Base-by-base conservation (phyloP, 30 jellyfish, hydroid and myxozoan genomes). In the Aurelia aurita complex sp. Pacific region DNA sequence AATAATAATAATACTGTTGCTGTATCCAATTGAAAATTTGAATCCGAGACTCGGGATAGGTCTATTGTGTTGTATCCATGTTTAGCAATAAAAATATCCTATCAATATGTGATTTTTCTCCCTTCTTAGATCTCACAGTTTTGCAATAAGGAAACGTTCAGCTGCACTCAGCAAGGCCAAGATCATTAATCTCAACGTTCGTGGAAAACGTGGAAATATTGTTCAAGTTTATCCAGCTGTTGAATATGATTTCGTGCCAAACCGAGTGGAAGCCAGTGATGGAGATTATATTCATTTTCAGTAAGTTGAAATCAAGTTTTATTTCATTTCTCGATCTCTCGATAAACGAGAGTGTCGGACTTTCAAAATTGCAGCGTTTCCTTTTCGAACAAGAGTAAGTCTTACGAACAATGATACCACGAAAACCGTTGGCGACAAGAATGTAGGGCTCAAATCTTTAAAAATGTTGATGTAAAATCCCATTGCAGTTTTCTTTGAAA, bases 151-250 rank as follows among this genome's bases (percentile, higher is more conserved):
- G 19, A 53, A 43, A 50, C 91, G 95, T 17, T 96, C 98, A 3
- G 83, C 76, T 34, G 73, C 60, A 15, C 85, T 94, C 10, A 46
- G 7, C 67, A 84, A 73, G 51, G 91, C 91, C 19, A 71, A 68
- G 60, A 94, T 94, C 70, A 69, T 73, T 62, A 94, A 94, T 61
- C 54, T 94, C 76, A 94, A 94, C 69, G 97, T 94, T 23, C 98
- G 98, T 76, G 98, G 98, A 33, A 94, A 94, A 61, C 97, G 98
- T 50, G 98, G 98, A 32, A 94, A 94, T 55, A 94, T 94, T 57
- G 98, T 94, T 66, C 98, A 94, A 81, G 98, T 94, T 9, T 94
- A 94, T 67, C 98, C 98, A 51, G 97, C 98, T 2, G 98, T 94
- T 33, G 98, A 94, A 70, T 94, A 94, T 69, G 98, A 94, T 85